Base-by-base conservation (phyloP, 2,113 vertebrate species). In the Australoheros scitulus region DNA sequence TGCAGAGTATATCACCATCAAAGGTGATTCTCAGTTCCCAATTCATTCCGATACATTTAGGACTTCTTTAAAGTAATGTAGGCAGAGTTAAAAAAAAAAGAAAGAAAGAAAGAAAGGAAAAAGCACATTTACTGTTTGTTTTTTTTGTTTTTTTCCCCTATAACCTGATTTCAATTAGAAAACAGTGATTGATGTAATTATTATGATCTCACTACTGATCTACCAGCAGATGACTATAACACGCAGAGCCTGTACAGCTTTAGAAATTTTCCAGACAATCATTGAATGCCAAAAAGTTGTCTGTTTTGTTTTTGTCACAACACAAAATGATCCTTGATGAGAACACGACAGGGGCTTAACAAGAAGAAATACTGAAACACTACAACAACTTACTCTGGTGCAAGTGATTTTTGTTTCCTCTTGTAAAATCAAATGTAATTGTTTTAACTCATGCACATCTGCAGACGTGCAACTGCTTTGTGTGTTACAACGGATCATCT, bases 231-330 rank as follows among this genome's bases (percentile, higher is more conserved):
- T 50, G 59, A 43, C 7, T 13, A 2, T 34, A 2, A 80, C 9
- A 18, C 5, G 15, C 5, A 82, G 11, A 50, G 15, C 22, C 47
- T 9, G 74, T 47, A 18, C 11, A 61, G 81, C 18, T 64, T 18
- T 10, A 1, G 11, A 52, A 50, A 18, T 14, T 72, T 72, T 24
- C 13, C 22, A 80, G 90, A 92, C 94, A 94, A 94, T 94, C 93
- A 88, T 26, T 32, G 76, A 86, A 92, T 87, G 90, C 91, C 92
- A 80, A 86, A 93, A 75, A 61, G 38, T 11, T 43, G 3, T 38
- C 11, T 50, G 17, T 70, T 82, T 74, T 20, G 32, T 77, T 70
- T 77, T 76, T 68, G 7, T 77, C 75, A 34, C 6, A 80, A 56
- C 72, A 36, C 32, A 34, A 60, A 32, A 36, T 55, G 24, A 50